Conservation (phyloP, 2,113 vertebrate genomes). For the Panurus biarmicus region DNA sequence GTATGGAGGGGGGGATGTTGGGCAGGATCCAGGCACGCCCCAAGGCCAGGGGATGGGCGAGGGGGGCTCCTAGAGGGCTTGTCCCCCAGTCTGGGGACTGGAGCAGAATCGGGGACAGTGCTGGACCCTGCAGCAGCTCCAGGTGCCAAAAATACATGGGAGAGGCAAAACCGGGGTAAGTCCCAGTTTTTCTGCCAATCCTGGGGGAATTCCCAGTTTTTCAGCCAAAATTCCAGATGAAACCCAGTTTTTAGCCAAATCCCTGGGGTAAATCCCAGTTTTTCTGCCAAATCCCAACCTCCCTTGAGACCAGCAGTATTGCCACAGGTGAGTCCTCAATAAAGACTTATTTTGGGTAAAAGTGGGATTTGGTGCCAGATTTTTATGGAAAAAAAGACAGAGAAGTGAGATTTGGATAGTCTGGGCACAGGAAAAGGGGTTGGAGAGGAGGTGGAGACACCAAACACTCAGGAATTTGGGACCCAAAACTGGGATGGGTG, state of each 20-base stretch:
- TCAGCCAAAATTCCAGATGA: neutral
- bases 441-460: neutral
- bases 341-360: neutral
- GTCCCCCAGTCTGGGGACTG: neutral
- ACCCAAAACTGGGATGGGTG: neutral
- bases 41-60: accelerated
- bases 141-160: neutral
- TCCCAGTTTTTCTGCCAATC: neutral
- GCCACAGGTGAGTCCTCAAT: neutral
- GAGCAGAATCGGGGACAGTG: accelerated
- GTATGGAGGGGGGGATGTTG: accelerated
- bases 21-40: neutral
- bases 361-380: neutral
- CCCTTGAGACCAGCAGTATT: neutral
- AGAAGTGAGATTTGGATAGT: neutral
- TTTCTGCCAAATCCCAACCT: neutral
- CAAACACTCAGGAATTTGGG: neutral
- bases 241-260: neutral
- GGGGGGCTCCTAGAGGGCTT: neutral
- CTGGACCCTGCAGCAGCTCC: neutral
- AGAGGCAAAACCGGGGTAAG: neutral
- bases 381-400: neutral
- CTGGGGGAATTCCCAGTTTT: neutral
- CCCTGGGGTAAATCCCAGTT: neutral
- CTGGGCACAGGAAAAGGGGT: neutral